Evolutionary conservation across 2,797 vertebrate genomes (phyloP).

Genomic region (Platalea minor): DNA sequence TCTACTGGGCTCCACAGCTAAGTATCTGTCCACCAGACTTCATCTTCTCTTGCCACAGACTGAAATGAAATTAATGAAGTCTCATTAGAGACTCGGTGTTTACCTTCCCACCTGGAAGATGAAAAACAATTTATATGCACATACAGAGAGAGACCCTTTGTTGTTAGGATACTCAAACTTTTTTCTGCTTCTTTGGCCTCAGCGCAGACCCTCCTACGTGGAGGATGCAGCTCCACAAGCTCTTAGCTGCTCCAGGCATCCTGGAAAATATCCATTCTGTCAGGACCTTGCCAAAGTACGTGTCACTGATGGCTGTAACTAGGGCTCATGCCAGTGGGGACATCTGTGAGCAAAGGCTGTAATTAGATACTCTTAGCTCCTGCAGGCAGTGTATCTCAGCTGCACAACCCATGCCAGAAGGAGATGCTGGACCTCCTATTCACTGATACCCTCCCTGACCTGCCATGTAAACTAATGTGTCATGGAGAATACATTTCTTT

Average conservation of each 20-base stretch:
- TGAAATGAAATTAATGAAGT: neutral
- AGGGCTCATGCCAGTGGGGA: neutral
- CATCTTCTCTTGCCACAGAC: neutral
- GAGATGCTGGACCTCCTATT: neutral
- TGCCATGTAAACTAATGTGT: neutral
- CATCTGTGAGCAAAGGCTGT: constrained; percentile 5
- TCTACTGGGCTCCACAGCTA: neutral
- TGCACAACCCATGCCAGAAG: neutral
- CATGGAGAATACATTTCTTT: neutral
- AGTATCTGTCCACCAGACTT: neutral
- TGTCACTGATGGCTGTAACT: neutral
- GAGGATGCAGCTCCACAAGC: neutral
- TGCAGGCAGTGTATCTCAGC: neutral
- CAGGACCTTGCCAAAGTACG: neutral
- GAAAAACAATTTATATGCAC: neutral
- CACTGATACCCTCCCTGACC: neutral
- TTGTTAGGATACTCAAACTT: neutral
- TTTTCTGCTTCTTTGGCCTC: neutral
- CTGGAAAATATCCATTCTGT: neutral
- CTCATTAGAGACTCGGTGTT: neutral
- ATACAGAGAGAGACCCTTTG: neutral
- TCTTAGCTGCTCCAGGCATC: neutral
- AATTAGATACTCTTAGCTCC: neutral
- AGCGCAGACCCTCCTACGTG: neutral
- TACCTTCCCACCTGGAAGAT: neutral